phyloP scores from a whole-genome alignment of 2,113 vertebrate species.

The Lophius piscatorius region DNA sequence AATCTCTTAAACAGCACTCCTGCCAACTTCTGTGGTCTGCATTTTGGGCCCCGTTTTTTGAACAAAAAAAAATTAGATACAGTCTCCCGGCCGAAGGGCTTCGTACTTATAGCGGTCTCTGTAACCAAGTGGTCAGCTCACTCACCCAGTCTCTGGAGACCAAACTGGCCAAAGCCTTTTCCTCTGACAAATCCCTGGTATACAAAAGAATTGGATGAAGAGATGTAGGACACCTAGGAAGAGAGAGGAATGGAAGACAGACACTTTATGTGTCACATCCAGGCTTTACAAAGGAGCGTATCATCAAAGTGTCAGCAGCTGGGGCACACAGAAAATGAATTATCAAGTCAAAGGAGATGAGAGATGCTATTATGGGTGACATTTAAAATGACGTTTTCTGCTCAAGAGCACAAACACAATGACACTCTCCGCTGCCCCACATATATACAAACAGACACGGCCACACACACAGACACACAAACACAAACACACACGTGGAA shows the following conservation, averaged over 20 bases:
- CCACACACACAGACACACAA: neutral
- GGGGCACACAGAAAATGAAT: slow-evolving; percentile 66
- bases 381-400: slow-evolving; percentile 67
- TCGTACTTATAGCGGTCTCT: slow-evolving; percentile 9
- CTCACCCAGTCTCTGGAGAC: slow-evolving; percentile 96
- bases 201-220: slow-evolving; percentile 91
- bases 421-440: slow-evolving; percentile 3
- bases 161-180: slow-evolving; percentile 97
- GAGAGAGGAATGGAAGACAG: slow-evolving; percentile 54
- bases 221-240: slow-evolving; percentile 91
- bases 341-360: slow-evolving; percentile 62
- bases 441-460: no score
- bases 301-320: slow-evolving; percentile 73
- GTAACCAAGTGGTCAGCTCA: slow-evolving; percentile 34
- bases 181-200: slow-evolving; percentile 97
- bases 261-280: slow-evolving; percentile 63
- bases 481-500: neutral
- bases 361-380: slow-evolving; percentile 66
- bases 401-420: slow-evolving; percentile 53
- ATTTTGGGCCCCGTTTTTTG: no score
- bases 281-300: slow-evolving; percentile 55
- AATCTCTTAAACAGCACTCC: no score
- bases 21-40: no score
- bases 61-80: neutral
- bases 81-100: neutral